Percentiles rank a stretch among this genome's conserved stretches.
phyloP scores from a whole-genome alignment of 2,113 vertebrate genomes.

The Podarcis cretensis region DNA sequence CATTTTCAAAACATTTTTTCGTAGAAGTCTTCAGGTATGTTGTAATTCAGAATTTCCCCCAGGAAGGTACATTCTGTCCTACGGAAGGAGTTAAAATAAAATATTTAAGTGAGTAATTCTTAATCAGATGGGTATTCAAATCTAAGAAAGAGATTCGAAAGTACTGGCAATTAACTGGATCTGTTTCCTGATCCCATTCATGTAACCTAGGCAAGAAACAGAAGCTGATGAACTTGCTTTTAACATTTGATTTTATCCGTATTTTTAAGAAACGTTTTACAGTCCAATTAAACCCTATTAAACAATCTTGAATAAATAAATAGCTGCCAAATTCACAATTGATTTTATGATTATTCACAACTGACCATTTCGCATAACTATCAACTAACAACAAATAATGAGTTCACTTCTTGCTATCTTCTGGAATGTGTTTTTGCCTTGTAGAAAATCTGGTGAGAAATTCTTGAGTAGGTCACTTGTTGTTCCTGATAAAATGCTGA shows the following conservation, averaged over 20 bases:
- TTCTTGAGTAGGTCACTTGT: not conserved
- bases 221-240: constrained; percentile 1
- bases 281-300: too few species aligned
- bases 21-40: fast-evolving
- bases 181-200: constrained; percentile 5
- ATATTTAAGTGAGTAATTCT: constrained; percentile 26
- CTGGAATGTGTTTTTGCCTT: not conserved
- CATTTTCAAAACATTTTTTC: not conserved
- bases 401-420: not conserved
- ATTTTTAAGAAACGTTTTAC: too few species aligned
- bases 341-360: not conserved
- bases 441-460: not conserved
- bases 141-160: constrained; percentile 11
- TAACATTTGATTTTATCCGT: too few species aligned
- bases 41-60: constrained; percentile 3
- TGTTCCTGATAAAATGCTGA: not conserved
- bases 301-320: too few species aligned
- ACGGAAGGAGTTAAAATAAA: constrained; percentile 5
- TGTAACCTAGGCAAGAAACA: not conserved
- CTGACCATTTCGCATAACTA: not conserved
- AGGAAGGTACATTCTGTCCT: constrained; percentile 23
- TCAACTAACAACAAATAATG: not conserved
- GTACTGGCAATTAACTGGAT: not conserved
- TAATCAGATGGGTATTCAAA: not conserved
- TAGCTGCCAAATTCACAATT: not conserved